Evolutionary conservation across 2,797 vertebrate species (phyloP), one percentile per base, ranked within the genome.

Genomic region (Gymnocypris eckloni): DNA sequence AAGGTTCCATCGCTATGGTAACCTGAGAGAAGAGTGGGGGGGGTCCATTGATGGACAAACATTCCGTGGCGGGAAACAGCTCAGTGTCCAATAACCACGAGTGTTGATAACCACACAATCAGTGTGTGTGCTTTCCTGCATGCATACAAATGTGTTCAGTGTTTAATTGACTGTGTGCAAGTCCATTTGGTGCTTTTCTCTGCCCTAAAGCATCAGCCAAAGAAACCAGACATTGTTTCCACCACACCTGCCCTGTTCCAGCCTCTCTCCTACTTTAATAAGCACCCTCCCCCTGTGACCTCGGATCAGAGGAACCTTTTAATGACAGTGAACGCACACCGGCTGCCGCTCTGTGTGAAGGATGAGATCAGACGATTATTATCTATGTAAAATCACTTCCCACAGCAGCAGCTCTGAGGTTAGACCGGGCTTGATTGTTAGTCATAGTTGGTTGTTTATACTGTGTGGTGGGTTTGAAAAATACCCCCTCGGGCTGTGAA

Each of bases 341-440:
- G 66, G 50, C 75, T 83, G 71, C 66, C 73, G 25, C 78, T 84
- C 86, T 67, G 37, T 56, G 33, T 56, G 10, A 82, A 18, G 69
- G 45, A 86, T 66, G 84, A 82, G 64, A 84, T 85, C 76, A 83
- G 56, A 64, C 69, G 41, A 43, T 79, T 72, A 82, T 37, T 71
- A 79, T 81, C 56, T 66, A 37, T 71, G 64, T 28, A 22, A 78
- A 59, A 72, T 56, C 91, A 90, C 93, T 93, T 90, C 89, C 87
- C 90, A 73, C 86, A 86, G 88, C 90, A 90, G 92, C 91, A 89
- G 89, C 88, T 91, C 91, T 86, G 48, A 86, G 91, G 92, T 89
- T 91, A 94, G 92, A 94, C 92, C 84, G 86, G 89, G 88, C 93
- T 94, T 93, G 94, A 93, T 94, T 94, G 93, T 95, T 94, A 93